These are phyloP conservation scores for Agapornis canus DNA, from an alignment of 2,797 vertebrate genomes.

Conservation along the genomic window DNA sequence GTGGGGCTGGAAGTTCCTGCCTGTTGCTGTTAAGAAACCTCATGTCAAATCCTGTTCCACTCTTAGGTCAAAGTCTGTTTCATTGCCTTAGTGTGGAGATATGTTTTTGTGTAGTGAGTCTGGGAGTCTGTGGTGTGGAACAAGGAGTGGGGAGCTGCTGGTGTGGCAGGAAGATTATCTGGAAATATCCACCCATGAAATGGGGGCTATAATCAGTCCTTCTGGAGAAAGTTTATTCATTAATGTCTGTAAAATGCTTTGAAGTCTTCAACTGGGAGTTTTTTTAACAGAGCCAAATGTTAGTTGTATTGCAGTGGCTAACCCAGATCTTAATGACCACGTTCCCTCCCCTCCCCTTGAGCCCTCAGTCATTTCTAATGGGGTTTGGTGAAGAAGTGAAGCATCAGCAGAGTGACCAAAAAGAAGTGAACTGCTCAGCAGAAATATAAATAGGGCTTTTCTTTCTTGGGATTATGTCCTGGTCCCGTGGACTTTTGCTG, in stretches of 20 bases:
- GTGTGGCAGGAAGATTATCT: not conserved
- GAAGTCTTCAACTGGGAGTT: not conserved
- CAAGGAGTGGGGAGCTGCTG: not conserved
- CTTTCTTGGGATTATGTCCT: not conserved
- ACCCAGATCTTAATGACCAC: conserved; percentile 41
- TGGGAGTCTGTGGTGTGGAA: not conserved
- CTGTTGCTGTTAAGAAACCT: not conserved
- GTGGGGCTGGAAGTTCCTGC: not conserved
- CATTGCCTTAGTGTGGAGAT: not conserved
- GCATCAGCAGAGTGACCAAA: conserved; percentile 52
- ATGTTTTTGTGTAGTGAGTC: not conserved
- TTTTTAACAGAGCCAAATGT: not conserved
- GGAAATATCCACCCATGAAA: conserved; percentile 35
- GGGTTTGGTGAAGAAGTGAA: conserved; percentile 52
- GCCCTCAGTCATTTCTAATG: not conserved
- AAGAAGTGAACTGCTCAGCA: conserved; percentile 52
- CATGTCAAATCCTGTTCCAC: not conserved
- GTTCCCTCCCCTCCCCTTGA: not conserved
- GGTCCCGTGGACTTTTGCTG: not conserved
- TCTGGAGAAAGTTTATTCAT: conserved; percentile 24
- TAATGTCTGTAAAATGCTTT: conserved; percentile 37
- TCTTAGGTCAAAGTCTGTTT: not conserved
- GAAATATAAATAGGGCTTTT: conserved; percentile 48
- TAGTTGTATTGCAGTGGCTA: not conserved
- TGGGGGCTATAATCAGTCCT: conserved; percentile 18